Percentiles rank a stretch among this genome's conserved stretches.
These are phyloP conservation scores for Enteromius fasciolatus DNA, from an alignment of 2,797 vertebrate genomes.

Conservation along the genomic window DNA sequence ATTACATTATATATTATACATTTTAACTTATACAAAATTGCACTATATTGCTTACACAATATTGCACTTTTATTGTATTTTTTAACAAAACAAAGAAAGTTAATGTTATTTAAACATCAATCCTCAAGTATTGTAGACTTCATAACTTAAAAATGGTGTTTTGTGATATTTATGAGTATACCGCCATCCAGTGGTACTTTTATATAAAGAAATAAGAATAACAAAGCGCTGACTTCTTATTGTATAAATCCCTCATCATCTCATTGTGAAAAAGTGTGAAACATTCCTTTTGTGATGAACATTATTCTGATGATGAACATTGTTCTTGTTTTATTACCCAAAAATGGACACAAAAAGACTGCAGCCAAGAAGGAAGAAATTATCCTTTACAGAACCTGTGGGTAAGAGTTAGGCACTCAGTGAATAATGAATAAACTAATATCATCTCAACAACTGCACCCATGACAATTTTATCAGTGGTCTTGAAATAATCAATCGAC, in stretches of 20 bases:
- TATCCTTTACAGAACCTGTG: slow-evolving; percentile 55
- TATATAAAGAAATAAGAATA: neutral
- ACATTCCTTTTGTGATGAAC: neutral
- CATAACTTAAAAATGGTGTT: neutral
- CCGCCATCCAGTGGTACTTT: slow-evolving; percentile 48
- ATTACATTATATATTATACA: neutral
- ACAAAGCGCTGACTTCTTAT: neutral
- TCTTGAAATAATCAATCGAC: neutral
- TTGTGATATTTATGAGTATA: slow-evolving; percentile 29
- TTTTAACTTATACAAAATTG: neutral
- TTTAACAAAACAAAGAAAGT: neutral
- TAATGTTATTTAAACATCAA: neutral
- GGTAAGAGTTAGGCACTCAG: slow-evolving; percentile 5
- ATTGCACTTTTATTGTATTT: neutral
- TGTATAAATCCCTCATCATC: neutral
- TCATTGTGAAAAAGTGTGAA: neutral
- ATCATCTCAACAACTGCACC: neutral
- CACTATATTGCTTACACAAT: neutral
- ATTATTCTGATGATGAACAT: neutral
- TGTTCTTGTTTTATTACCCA: slow-evolving; percentile 34
- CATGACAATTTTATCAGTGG: neutral
- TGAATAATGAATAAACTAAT: slow-evolving; percentile 9
- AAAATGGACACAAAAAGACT: slow-evolving; percentile 55
- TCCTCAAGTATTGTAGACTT: neutral
- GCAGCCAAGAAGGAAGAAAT: slow-evolving; percentile 59